phyloP scores from a whole-genome alignment of 1,140 invertebrate genomes.

The Diprion similis region DNA sequence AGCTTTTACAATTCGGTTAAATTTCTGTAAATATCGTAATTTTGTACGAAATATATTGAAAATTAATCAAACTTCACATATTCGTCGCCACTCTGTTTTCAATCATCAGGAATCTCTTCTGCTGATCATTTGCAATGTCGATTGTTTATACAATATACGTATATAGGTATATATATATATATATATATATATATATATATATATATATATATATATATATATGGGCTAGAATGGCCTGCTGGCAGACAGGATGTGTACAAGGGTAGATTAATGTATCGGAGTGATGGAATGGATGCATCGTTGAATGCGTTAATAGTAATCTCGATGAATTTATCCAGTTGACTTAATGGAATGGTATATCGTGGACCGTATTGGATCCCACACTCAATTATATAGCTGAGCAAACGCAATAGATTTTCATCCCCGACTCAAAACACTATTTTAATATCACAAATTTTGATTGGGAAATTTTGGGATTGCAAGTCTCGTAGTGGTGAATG shows the following conservation, averaged over 20 bases:
- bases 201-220: background rate
- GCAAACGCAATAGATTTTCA: slow-evolving; percentile 1
- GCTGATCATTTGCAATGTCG: no score
- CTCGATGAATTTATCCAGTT: slow-evolving; percentile 18
- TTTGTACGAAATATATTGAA: no score
- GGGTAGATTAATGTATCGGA: slow-evolving; percentile 2
- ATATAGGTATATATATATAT: background rate
- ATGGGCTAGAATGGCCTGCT: background rate
- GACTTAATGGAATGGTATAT: slow-evolving; percentile 17
- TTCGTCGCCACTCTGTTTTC: no score
- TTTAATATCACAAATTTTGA: no score
- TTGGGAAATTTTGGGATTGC: no score
- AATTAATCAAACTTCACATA: no score
- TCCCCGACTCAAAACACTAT: background rate
- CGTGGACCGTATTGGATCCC: slow-evolving; percentile 47
- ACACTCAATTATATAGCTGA: slow-evolving; percentile 45
- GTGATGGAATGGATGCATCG: slow-evolving; percentile 2
- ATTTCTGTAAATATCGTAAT: no score
- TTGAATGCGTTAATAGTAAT: slow-evolving; percentile 14
- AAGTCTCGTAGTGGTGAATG: no score
- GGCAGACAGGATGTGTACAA: background rate
- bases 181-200: background rate
- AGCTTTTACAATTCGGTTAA: no score
- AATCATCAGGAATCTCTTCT: no score
- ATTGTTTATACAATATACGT: background rate